These are phyloP conservation scores for Pogonus chalceus DNA, from an alignment of 1,140 invertebrate genomes.

Conservation along the genomic window DNA sequence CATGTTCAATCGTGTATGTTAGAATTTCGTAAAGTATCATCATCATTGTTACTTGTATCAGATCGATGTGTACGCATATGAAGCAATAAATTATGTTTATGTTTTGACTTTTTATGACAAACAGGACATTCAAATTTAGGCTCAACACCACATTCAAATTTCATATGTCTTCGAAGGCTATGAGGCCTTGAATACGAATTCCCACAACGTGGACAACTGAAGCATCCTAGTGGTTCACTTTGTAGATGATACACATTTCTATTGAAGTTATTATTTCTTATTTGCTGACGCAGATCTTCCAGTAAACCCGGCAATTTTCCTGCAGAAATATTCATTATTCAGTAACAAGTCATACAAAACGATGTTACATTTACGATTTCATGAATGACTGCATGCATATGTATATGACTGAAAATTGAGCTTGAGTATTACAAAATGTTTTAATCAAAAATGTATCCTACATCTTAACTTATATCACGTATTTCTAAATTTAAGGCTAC, in stretches of 20 bases:
- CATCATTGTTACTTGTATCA: slow-evolving; percentile 28
- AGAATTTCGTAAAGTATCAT: background rate
- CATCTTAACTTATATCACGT: too few species aligned
- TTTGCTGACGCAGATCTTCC: background rate
- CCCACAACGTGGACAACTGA: slow-evolving; percentile 43
- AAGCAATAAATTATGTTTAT: slow-evolving; percentile 45
- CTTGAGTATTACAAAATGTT: too few species aligned
- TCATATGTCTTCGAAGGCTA: slow-evolving; percentile 46
- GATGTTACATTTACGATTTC: too few species aligned
- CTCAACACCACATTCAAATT: slow-evolving; percentile 47
- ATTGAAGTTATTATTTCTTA: background rate
- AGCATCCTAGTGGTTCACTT: slow-evolving; percentile 7
- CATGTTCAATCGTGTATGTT: background rate
- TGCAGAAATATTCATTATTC: slow-evolving; percentile 4
- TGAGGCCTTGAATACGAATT: slow-evolving; percentile 46
- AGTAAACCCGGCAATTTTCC: background rate
- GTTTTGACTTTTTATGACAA: slow-evolving; percentile 49
- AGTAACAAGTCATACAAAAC: too few species aligned
- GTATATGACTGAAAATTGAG: too few species aligned
- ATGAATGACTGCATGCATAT: too few species aligned
- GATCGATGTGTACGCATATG: slow-evolving; percentile 45
- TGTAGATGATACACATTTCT: background rate
- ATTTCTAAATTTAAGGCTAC: too few species aligned
- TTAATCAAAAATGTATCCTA: too few species aligned
- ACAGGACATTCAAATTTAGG: slow-evolving; percentile 45